Evolutionary conservation across 1,140 invertebrate species (phyloP), one percentile per base, ranked within the genome.

Genomic region (Campodea augens): DNA sequence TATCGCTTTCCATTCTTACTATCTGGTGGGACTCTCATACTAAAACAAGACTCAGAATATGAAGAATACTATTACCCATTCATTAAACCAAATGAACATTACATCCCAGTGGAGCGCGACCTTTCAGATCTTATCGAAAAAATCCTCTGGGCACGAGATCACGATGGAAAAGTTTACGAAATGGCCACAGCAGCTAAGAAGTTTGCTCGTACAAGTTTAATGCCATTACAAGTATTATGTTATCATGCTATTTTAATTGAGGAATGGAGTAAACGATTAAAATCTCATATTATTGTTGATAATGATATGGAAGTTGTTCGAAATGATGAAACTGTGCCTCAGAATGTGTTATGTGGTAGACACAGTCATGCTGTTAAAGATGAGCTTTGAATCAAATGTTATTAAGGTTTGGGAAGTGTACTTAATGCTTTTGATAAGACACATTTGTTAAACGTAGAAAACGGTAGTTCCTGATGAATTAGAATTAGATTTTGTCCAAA

Each of bases 61-160:
- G 91, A 91, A 62, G 92, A 97, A 70, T 80, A 88, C 68, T 97
- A 95, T 65, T 97, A 97, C 58, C 64, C 69, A 39, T 63, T 80
- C 51, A 57, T 96, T 13, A 53, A 68, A 49, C 76, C 85, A 13
- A 74, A 74, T 57, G 63, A 73, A 54, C 90, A 97, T 67, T 97
- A 81, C 62, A 62, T 97, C 39, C 78, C 87, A 25, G 65, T 96
- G 20, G 78, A 81, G 55, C 61, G 64, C 29, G 77, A 93, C 62
- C 66, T 96, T 18, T 77, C 73, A 29, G 75, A 97, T 67, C 65
- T 96, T 20, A 62, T 82, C 5, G 73, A 88, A 25, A 75, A 77
- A 60, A 66, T 95, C 24, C 56, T 70, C 27, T 92, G 87, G 87
- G 85, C 85, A 0, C 71, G 69, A 41, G 55, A 74, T 5, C 69